These are phyloP conservation scores for Callipepla squamata DNA, from an alignment of 2,113 vertebrate genomes.

Conservation along the genomic window DNA sequence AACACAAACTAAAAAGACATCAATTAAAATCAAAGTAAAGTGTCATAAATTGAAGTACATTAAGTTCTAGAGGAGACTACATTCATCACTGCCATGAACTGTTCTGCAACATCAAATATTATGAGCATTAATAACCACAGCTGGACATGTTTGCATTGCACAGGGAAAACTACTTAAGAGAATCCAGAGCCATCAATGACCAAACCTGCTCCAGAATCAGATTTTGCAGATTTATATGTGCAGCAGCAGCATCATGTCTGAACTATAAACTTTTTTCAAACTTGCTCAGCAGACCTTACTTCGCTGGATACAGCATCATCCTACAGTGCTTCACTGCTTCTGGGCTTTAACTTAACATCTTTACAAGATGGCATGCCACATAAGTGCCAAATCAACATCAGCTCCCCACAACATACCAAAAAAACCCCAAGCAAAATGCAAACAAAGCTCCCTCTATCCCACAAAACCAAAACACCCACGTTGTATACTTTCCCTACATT, in stretches of 20 bases:
- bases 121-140: neutral
- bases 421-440: neutral
- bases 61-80: neutral
- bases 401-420: neutral
- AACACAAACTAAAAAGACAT: neutral
- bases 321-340: neutral
- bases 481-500: neutral
- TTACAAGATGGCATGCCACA: rapidly evolving
- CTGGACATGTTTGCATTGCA: neutral
- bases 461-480: neutral
- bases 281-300: neutral
- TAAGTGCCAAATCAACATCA: neutral
- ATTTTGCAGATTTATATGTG: neutral
- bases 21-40: neutral
- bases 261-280: neutral
- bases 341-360: neutral
- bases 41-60: neutral
- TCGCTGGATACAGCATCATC: neutral
- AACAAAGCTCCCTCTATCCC: neutral
- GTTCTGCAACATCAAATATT: neutral
- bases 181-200: neutral
- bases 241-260: neutral
- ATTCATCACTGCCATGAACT: neutral
- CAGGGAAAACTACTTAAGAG: neutral
- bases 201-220: neutral